Evolutionary conservation across 2,888 invertebrate species (phyloP).

Genomic region (Melieria omissa): DNA sequence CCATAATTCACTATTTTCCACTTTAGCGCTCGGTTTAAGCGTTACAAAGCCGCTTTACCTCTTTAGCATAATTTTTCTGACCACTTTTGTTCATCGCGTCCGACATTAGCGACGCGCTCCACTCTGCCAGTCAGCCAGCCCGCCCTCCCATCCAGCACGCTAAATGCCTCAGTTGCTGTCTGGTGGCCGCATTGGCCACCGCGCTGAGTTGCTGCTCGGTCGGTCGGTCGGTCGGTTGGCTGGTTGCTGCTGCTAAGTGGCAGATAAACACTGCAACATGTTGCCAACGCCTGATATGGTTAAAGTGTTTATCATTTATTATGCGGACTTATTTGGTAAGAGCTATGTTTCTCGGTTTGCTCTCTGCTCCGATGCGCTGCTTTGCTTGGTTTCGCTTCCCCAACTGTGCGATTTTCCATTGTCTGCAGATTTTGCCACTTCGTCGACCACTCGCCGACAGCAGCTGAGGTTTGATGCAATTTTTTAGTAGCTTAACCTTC

Average conservation of each 20-base stretch:
- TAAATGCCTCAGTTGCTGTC: too few relatives aligned
- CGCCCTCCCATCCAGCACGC: not conserved
- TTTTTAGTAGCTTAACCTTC: conserved; percentile 25
- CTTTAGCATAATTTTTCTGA: conserved; percentile 34
- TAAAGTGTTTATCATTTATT: conserved; percentile 34
- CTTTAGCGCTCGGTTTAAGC: conserved; percentile 30
- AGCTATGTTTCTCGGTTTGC: conserved; percentile 15
- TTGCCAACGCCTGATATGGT: conserved; percentile 23
- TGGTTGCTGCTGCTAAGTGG: conserved; percentile 17
- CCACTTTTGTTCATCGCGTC: conserved; percentile 31
- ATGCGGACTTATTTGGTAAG: conserved; percentile 27
- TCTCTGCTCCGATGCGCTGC: not conserved
- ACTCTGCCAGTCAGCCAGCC: not conserved
- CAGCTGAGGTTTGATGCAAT: conserved; percentile 16
- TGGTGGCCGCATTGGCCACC: not conserved
- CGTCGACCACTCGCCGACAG: not conserved
- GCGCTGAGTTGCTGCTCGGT: not conserved
- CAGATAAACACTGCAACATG: conserved; percentile 26
- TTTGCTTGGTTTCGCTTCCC: not conserved
- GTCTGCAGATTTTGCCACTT: not conserved
- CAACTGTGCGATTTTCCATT: not conserved
- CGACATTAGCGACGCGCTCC: conserved; percentile 25
- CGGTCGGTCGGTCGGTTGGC: not conserved
- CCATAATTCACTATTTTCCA: conserved; percentile 35
- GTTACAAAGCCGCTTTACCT: conserved; percentile 32